Percentiles rank a stretch among this genome's conserved stretches.
Evolutionary conservation across 2,797 vertebrate genomes (phyloP).

Genomic region (Amblyraja radiata): DNA sequence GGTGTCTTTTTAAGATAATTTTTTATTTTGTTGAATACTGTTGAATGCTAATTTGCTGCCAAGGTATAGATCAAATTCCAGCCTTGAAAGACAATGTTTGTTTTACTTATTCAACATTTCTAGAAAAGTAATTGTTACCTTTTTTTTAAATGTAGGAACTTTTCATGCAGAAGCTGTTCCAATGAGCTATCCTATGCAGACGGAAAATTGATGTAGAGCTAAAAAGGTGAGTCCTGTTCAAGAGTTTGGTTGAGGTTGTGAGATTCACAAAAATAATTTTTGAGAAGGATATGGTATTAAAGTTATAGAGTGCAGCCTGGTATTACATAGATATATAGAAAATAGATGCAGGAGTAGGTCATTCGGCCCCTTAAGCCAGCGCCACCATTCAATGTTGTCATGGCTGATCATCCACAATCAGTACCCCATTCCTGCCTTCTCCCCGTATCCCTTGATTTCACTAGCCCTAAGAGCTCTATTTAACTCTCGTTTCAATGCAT

Average conservation of each 20-base stretch:
- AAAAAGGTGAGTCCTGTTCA: background rate
- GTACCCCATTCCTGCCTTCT: too few relatives aligned
- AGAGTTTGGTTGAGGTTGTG: background rate
- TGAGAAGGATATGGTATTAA: background rate
- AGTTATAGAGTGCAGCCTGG: background rate
- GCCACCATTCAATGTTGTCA: too few relatives aligned
- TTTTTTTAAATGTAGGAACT: background rate
- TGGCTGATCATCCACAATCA: too few relatives aligned
- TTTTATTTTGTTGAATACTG: background rate
- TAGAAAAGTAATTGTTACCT: too few relatives aligned
- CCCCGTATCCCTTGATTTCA: too few relatives aligned
- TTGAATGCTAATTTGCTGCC: background rate
- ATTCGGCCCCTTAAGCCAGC: too few relatives aligned
- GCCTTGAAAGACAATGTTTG: background rate
- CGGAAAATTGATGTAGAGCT: background rate
- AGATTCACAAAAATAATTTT: background rate
- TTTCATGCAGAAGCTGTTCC: background rate
- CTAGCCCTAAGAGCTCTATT: too few relatives aligned
- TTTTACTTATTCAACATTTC: background rate
- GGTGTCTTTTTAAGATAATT: background rate
- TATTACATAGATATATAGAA: background rate
- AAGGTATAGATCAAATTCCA: background rate
- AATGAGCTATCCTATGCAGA: background rate
- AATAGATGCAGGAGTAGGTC: background rate
- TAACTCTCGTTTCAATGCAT: too few relatives aligned